Base-by-base conservation (phyloP, 2,888 invertebrate species). In the Ditula angustiorana region DNA sequence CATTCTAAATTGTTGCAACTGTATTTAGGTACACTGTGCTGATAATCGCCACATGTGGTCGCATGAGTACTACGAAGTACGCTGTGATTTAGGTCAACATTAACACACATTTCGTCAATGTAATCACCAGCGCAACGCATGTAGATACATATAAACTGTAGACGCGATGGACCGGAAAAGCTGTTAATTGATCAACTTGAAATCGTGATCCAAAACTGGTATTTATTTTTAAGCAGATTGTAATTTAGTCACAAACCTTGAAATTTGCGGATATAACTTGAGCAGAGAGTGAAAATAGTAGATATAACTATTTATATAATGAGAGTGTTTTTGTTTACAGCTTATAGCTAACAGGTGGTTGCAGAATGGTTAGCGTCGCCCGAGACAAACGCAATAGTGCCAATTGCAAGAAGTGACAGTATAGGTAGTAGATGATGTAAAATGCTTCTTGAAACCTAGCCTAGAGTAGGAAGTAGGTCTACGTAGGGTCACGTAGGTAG, bases 381-480 rank as follows among this genome's bases (percentile, higher is more conserved):
- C n/a, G n/a, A n/a, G n/a, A n/a, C n/a, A n/a, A n/a, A n/a, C n/a
- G n/a, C n/a, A n/a, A n/a, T n/a, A n/a, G n/a, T n/a, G n/a, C n/a
- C n/a, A n/a, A 33, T 46, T 16, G 11, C 46, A 47, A 19, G 55
- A 58, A n/a, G n/a, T n/a, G 58, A 62, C 58, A 47, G 56, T 50
- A 67, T 67, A 66, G 62, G 44, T 63, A 57, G 10, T n/a, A 67
- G 66, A 63, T 66, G 66, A 55, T 63, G n/a, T n/a, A n/a, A n/a
- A n/a, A n/a, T n/a, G n/a, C n/a, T n/a, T n/a, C n/a, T n/a, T n/a
- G n/a, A n/a, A n/a, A n/a, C n/a, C n/a, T n/a, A n/a, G n/a, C n/a
- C n/a, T n/a, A n/a, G n/a, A n/a, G n/a, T n/a, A n/a, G n/a, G n/a
- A n/a, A n/a, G n/a, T n/a, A n/a, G n/a, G n/a, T n/a, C n/a, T n/a